Conservation (phyloP, 2,888 invertebrate genomes). For the Netelia melanura region DNA sequence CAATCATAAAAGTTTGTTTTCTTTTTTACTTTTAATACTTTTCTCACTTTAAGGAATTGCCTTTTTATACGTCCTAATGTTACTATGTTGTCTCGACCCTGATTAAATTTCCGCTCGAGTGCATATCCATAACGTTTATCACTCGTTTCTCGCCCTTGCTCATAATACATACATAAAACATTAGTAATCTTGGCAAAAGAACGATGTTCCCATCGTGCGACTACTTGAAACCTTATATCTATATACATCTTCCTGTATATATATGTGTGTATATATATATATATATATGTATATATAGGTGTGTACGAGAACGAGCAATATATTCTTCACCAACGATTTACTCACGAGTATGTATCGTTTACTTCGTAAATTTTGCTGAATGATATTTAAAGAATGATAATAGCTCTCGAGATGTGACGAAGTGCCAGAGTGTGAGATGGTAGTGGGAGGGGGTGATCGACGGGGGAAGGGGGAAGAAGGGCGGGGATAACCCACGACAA, state of each 20-base stretch:
- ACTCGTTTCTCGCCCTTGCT: background rate
- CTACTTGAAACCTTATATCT: background rate
- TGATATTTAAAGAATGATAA: conserved; percentile 70
- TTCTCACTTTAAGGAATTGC: too few species aligned
- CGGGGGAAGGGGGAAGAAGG: background rate
- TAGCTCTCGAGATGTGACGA: conserved; percentile 63
- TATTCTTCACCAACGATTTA: conserved; percentile 58
- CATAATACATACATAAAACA: conserved; percentile 17
- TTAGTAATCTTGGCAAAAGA: conserved; percentile 47
- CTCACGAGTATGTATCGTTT: conserved; percentile 52
- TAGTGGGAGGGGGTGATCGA: background rate
- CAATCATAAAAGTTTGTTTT: too few species aligned
- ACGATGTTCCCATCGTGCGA: background rate
- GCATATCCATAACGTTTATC: background rate
- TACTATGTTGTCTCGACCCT: background rate
- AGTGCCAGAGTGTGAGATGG: conserved; percentile 58
- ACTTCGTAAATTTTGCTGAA: conserved; percentile 60
- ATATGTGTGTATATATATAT: background rate
- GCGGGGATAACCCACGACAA: conserved; percentile 54
- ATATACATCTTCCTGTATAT: background rate
- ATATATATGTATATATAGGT: background rate
- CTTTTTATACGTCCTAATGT: too few species aligned
- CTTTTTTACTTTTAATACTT: too few species aligned
- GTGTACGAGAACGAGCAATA: conserved; percentile 28
- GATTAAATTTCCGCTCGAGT: conserved; percentile 11